phyloP scores from a whole-genome alignment of 2,797 vertebrate species.

The Zenarchopterus dispar region DNA sequence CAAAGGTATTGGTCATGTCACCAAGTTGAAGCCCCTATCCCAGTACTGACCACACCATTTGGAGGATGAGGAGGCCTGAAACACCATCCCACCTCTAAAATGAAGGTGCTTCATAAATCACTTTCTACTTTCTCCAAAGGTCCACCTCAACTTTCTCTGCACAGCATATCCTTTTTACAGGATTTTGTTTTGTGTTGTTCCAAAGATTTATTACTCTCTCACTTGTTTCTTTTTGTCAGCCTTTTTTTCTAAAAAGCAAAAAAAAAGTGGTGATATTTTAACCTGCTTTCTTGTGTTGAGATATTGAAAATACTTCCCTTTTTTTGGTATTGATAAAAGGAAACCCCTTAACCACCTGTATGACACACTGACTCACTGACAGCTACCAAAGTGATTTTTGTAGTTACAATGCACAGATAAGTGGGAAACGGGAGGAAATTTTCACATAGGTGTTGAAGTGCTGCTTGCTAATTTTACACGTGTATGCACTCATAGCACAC shows the following conservation, averaged over 20 bases:
- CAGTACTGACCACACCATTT: constrained; percentile 60
- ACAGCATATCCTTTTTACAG: constrained; percentile 20
- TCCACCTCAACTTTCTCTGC: constrained; percentile 6
- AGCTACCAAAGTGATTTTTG: constrained; percentile 38
- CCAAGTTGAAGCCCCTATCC: constrained; percentile 87
- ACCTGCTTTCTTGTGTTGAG: constrained; percentile 14
- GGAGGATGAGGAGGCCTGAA: constrained; percentile 61
- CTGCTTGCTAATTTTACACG: constrained; percentile 45
- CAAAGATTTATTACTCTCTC: constrained; percentile 45
- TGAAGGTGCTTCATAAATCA: constrained; percentile 45
- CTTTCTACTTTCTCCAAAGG: constrained; percentile 38
- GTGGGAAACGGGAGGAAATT: constrained; percentile 17
- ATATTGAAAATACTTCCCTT: constrained; percentile 24
- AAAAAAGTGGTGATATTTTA: constrained; percentile 28
- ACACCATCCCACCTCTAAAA: constrained; percentile 37
- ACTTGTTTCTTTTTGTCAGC: constrained; percentile 19
- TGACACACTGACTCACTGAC: constrained; percentile 4
- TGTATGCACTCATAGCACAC: constrained; percentile 35
- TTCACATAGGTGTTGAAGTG: constrained; percentile 27
- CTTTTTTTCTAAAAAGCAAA: constrained; percentile 23
- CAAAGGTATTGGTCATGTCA: constrained; percentile 98
- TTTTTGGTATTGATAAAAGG: constrained; percentile 14
- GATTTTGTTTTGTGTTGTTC: constrained; percentile 32
- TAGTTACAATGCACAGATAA: constrained; percentile 7
- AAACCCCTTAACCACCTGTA: constrained; percentile 11